phyloP scores from a whole-genome alignment of 2,113 vertebrate genomes.

The Perca fluviatilis region DNA sequence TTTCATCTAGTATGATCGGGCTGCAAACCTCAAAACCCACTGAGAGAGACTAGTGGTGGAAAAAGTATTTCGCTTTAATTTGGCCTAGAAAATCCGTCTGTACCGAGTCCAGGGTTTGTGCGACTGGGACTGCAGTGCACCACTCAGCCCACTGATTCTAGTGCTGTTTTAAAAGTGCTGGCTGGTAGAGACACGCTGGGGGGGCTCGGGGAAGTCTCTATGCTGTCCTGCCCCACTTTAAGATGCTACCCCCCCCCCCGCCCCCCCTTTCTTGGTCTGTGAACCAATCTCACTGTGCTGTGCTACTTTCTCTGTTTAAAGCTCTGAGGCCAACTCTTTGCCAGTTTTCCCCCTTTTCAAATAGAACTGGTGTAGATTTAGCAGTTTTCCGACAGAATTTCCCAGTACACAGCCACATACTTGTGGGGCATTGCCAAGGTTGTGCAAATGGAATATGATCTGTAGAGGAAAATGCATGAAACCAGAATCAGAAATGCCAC shows the following conservation, averaged over 20 bases:
- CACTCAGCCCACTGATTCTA: constrained; percentile 49
- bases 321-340: constrained; percentile 37
- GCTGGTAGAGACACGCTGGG: constrained; percentile 55
- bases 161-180: constrained; percentile 55
- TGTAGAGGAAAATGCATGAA: constrained; percentile 49
- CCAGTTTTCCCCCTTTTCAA: constrained; percentile 21
- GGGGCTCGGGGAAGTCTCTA: constrained; percentile 55
- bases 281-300: constrained; percentile 55
- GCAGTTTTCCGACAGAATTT: constrained; percentile 67
- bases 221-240: constrained; percentile 71
- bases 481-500: constrained; percentile 52
- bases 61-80: constrained; percentile 67
- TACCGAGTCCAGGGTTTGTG: constrained; percentile 59
- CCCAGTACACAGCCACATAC: constrained; percentile 49
- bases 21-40: constrained; percentile 63
- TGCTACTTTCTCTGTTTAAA: constrained; percentile 58
- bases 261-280: constrained; percentile 50
- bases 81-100: constrained; percentile 61
- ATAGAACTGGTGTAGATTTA: constrained; percentile 59
- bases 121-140: constrained; percentile 54
- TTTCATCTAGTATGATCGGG: constrained; percentile 42
- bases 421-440: constrained; percentile 63
- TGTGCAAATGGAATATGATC: constrained; percentile 58
- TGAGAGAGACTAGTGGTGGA: constrained; percentile 58
- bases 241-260: constrained; percentile 15